These are phyloP conservation scores for Mylabris phalerata DNA, from an alignment of 1,140 invertebrate species.

Conservation along the genomic window DNA sequence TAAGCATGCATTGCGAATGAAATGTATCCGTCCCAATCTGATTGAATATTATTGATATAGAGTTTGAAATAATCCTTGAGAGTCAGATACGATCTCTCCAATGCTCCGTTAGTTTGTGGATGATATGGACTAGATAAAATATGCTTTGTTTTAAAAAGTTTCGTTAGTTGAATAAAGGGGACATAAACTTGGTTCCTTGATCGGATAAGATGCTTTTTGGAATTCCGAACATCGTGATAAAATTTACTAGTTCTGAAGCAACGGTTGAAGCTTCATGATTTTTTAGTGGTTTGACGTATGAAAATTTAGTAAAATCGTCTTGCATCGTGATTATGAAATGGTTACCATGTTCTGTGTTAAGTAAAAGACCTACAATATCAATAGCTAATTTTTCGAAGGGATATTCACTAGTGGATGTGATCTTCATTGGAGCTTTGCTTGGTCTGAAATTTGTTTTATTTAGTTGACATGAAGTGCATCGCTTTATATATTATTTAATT, in stretches of 20 bases:
- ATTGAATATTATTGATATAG: neutral
- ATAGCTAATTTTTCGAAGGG: conserved; percentile 27
- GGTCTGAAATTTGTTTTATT: conserved; percentile 30
- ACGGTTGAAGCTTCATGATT: conserved; percentile 25
- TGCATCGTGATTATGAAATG: conserved; percentile 29
- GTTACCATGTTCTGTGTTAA: conserved; percentile 13
- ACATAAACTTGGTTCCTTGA: conserved; percentile 35
- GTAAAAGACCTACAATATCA: conserved; percentile 31
- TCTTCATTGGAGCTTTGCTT: conserved; percentile 28
- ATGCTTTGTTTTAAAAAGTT: conserved; percentile 32
- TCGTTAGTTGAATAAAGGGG: conserved; percentile 28
- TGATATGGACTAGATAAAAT: conserved; percentile 24
- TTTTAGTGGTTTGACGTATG: conserved; percentile 20
- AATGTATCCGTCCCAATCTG: neutral
- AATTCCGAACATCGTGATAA: conserved; percentile 29
- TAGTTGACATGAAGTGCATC: conserved; percentile 28
- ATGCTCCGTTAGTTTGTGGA: conserved; percentile 36
- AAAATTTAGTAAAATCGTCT: conserved; percentile 33
- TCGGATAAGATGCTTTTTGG: conserved; percentile 28
- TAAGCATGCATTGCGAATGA: neutral
- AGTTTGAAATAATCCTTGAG: conserved; percentile 35
- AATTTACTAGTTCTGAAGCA: conserved; percentile 1
- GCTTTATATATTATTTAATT: conserved; percentile 29
- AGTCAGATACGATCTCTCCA: conserved; percentile 39
- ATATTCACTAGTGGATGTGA: conserved; percentile 25